These are phyloP conservation scores for Drosophila kanekoi DNA, from an alignment of 2,888 invertebrate genomes.

Conservation along the genomic window DNA sequence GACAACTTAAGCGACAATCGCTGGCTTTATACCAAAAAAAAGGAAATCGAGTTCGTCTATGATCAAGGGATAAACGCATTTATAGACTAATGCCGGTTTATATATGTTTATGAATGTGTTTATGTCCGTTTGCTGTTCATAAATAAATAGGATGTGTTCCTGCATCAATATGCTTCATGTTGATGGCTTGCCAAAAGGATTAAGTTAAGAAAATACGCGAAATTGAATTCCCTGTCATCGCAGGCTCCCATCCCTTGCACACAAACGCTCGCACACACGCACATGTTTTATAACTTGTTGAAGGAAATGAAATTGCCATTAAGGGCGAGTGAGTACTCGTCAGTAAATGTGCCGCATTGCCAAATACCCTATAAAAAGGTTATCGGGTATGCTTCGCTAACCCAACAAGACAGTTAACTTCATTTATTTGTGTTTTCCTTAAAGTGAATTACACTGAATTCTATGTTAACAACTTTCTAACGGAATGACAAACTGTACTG, in stretches of 20 bases:
- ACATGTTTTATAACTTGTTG: constrained; percentile 54
- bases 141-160: constrained; percentile 26
- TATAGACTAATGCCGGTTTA: constrained; percentile 18
- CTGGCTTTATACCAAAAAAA: neutral
- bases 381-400: too few species aligned
- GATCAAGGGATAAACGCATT: constrained; percentile 9
- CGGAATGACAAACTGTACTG: too few species aligned
- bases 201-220: constrained; percentile 69
- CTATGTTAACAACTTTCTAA: too few species aligned
- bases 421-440: too few species aligned
- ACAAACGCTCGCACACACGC: neutral
- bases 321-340: constrained; percentile 36
- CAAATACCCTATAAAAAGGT: constrained; percentile 44
- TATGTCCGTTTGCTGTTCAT: constrained; percentile 23
- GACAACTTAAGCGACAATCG: constrained; percentile 1
- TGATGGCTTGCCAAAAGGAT: constrained; percentile 59
- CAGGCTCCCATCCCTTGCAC: neutral
- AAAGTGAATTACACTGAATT: too few species aligned
- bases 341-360: neutral
- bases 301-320: constrained; percentile 70
- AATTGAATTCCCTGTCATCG: constrained; percentile 69
- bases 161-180: constrained; percentile 4
- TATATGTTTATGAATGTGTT: neutral
- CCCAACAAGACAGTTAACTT: too few species aligned
- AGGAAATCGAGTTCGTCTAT: neutral